Evolutionary conservation across 2,888 invertebrate species (phyloP).

Genomic region (Scaptomyza parva): DNA sequence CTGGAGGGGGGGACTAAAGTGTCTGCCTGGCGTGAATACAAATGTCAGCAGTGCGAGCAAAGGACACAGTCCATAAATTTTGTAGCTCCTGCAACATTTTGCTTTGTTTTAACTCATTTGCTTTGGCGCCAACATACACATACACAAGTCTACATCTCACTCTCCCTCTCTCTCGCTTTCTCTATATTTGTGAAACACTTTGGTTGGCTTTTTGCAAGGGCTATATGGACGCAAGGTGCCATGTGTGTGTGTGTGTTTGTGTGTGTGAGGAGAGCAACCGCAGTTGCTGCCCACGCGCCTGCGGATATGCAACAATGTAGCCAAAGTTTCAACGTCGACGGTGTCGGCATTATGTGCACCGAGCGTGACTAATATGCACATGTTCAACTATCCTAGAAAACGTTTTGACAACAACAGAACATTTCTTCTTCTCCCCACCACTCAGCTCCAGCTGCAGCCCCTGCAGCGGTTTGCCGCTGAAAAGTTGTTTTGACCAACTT

Average conservation of each 20-base stretch:
- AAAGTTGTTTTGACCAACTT: slow-evolving; percentile 53
- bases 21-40: slow-evolving; percentile 53
- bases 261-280: slow-evolving; percentile 24
- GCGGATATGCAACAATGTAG: slow-evolving; percentile 73
- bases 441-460: too few species aligned
- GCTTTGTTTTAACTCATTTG: slow-evolving; percentile 72
- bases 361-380: slow-evolving; percentile 76
- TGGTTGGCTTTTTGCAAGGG: slow-evolving; percentile 37
- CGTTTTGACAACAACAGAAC: slow-evolving; percentile 56
- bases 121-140: slow-evolving; percentile 30
- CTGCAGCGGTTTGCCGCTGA: slow-evolving; percentile 12
- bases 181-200: slow-evolving; percentile 10
- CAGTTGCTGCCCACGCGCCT: slow-evolving; percentile 55
- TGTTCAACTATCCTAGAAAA: slow-evolving; percentile 74
- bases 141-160: neutral
- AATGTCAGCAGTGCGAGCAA: slow-evolving; percentile 56
- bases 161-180: neutral
- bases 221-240: slow-evolving; percentile 33
- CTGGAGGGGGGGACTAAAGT: slow-evolving; percentile 15
- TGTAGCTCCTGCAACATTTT: slow-evolving; percentile 56
- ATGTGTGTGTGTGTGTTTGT: neutral
- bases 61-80: slow-evolving; percentile 75
- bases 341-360: slow-evolving; percentile 63
- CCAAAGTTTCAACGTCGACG: slow-evolving; percentile 56
- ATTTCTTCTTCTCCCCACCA: neutral